Percentiles rank a stretch among this genome's conserved stretches.
Conservation (phyloP, 2,888 invertebrate species). For the Metacarcinus magister region DNA sequence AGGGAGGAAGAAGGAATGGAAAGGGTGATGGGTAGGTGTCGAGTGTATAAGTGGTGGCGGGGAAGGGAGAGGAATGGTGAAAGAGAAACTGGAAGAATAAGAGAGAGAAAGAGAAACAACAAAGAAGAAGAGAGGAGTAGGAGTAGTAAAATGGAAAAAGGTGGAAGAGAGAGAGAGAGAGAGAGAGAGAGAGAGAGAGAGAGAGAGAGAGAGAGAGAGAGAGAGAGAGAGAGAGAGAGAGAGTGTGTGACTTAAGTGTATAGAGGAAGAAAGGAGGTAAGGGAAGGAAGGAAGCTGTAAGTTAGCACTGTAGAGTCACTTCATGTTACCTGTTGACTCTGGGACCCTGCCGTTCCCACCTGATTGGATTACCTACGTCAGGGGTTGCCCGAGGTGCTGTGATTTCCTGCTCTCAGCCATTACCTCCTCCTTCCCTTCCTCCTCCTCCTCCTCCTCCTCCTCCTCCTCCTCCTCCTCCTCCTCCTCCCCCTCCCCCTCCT, state of each 20-base stretch:
- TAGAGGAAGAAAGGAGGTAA: background rate
- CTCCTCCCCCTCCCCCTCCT: too few species aligned
- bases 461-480: background rate
- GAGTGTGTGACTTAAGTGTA: background rate
- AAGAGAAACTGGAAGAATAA: background rate
- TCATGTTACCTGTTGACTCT: constrained; percentile 38
- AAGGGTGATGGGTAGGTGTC: background rate
- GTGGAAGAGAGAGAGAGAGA: constrained; percentile 4
- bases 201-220: background rate
- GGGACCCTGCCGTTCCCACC: background rate
- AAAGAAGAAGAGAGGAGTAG: background rate
- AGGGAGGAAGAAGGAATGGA: background rate
- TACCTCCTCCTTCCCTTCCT: background rate
- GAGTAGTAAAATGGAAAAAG: background rate
- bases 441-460: background rate
- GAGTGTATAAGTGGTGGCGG: background rate
- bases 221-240: constrained; percentile 54
- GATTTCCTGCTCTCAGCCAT: background rate
- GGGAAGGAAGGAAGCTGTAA: background rate
- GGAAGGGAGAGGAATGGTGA: background rate
- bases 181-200: background rate
- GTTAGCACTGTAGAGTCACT: background rate
- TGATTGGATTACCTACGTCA: background rate
- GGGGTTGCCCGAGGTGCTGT: background rate
- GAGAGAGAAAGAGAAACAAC: background rate